Evolutionary conservation across 2,888 invertebrate genomes (phyloP).

Genomic region (Orthosia gothica): DNA sequence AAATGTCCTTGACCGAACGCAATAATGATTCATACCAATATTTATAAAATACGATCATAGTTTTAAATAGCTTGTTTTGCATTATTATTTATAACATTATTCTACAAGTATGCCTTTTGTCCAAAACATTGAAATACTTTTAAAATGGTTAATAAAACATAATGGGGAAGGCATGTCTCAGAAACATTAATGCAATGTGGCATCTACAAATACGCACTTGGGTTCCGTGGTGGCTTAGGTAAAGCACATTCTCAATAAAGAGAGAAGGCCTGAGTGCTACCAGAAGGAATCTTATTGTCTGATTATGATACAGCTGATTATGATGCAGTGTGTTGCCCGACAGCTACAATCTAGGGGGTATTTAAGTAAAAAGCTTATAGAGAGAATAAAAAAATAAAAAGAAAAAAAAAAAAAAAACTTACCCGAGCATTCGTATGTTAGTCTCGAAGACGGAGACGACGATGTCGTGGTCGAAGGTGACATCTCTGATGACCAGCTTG

Average conservation of each 20-base stretch:
- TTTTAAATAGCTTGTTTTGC: neutral
- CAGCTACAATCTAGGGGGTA: no score
- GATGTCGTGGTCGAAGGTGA: slow-evolving; percentile 98
- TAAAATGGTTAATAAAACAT: neutral
- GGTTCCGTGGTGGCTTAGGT: no score
- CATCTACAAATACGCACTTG: neutral
- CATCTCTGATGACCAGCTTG: slow-evolving; percentile 96
- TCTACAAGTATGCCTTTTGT: neutral
- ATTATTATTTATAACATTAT: slow-evolving; percentile 11
- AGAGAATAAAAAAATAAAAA: no score
- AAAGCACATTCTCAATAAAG: no score
- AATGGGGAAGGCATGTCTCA: neutral
- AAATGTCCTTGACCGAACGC: slow-evolving; percentile 19
- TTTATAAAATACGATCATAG: neutral
- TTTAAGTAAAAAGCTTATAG: no score
- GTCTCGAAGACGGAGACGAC: slow-evolving; percentile 99
- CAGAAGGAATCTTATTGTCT: neutral
- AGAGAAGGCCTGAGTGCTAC: neutral
- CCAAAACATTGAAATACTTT: neutral
- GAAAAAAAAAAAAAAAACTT: no score
- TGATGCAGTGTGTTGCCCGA: no score
- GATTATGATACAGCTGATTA: neutral
- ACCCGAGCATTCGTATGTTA: slow-evolving; percentile 99
- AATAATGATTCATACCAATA: slow-evolving; percentile 16
- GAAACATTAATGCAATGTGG: neutral